phyloP scores from a whole-genome alignment of 92 coral and sea anemone genomes.

The Micromussa lordhowensis region DNA sequence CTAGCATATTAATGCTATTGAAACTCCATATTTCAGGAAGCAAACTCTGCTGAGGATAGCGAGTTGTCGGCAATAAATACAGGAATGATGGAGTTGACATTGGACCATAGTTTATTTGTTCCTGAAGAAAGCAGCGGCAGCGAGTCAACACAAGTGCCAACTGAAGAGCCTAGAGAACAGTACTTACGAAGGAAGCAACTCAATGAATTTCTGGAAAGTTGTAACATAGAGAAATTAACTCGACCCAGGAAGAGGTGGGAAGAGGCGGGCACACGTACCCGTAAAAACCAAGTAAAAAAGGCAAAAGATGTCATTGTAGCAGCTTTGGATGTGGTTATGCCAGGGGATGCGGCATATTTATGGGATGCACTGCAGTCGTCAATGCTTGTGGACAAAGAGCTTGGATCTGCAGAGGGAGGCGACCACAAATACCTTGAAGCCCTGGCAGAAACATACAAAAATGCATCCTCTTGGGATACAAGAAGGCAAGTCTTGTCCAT shows the following conservation, averaged over 20 bases:
- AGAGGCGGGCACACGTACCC: not conserved
- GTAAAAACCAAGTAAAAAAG: not conserved
- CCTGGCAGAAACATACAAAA: slow-evolving; percentile 28
- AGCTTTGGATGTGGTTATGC: slow-evolving; percentile 26
- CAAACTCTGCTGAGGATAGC: no score
- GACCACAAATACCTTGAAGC: slow-evolving; percentile 20
- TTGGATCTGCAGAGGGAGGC: slow-evolving; percentile 12
- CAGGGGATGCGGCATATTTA: slow-evolving; percentile 41
- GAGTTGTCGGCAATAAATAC: not conserved
- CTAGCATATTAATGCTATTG: no score
- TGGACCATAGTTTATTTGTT: not conserved
- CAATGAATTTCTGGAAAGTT: no score
- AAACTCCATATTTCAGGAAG: no score
- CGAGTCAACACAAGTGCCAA: not conserved
- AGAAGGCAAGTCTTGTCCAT: not conserved
- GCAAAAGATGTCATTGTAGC: not conserved
- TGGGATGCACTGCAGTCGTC: slow-evolving; percentile 50
- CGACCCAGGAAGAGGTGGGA: not conserved
- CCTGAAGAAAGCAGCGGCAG: not conserved
- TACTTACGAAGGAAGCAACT: not conserved
- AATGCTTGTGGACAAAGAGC: slow-evolving; percentile 43
- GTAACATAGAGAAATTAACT: no score
- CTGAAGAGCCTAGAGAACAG: not conserved
- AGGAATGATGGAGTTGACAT: not conserved
- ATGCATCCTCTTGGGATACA: slow-evolving; percentile 49